These are phyloP conservation scores for Pica pica DNA, from an alignment of 2,113 vertebrate species.

Conservation along the genomic window DNA sequence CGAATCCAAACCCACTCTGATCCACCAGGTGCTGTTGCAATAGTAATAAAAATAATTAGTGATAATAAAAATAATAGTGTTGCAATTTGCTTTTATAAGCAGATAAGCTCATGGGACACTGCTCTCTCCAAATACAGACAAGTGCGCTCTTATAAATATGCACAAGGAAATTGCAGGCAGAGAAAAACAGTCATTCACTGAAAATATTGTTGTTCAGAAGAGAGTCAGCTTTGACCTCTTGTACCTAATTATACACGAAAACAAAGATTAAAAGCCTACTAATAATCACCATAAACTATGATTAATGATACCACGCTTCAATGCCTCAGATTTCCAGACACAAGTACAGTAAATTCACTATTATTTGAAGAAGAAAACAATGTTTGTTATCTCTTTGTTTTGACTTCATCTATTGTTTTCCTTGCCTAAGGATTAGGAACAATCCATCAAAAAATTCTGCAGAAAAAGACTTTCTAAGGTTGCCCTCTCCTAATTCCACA, in stretches of 20 bases:
- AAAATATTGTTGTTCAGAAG: constrained; percentile 48
- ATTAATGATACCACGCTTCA: constrained; percentile 59
- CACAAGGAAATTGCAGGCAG: constrained; percentile 39
- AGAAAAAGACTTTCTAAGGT: neutral
- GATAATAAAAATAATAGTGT: constrained; percentile 38
- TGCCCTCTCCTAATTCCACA: neutral
- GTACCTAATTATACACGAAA: constrained; percentile 63
- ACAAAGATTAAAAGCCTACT: constrained; percentile 65
- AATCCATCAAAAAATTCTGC: neutral
- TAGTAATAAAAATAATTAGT: constrained; percentile 40
- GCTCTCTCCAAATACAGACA: constrained; percentile 14
- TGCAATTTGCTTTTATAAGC: constrained; percentile 23
- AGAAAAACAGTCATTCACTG: constrained; percentile 39
- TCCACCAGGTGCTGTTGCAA: constrained; percentile 10
- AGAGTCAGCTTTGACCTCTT: constrained; percentile 56
- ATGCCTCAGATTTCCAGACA: constrained; percentile 1
- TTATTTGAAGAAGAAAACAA: constrained; percentile 20
- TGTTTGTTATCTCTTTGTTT: neutral
- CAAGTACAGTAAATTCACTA: constrained; percentile 27
- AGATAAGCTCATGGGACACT: constrained; percentile 29
- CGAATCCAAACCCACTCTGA: neutral
- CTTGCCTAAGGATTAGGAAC: neutral
- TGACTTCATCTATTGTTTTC: neutral
- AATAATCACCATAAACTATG: constrained; percentile 67
- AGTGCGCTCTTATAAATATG: constrained; percentile 46